A percentile compares a stretch with the other conserved stretches of the same genome.
phyloP scores from a whole-genome alignment of 2,888 invertebrate genomes.

The Nomada ferruginata region DNA sequence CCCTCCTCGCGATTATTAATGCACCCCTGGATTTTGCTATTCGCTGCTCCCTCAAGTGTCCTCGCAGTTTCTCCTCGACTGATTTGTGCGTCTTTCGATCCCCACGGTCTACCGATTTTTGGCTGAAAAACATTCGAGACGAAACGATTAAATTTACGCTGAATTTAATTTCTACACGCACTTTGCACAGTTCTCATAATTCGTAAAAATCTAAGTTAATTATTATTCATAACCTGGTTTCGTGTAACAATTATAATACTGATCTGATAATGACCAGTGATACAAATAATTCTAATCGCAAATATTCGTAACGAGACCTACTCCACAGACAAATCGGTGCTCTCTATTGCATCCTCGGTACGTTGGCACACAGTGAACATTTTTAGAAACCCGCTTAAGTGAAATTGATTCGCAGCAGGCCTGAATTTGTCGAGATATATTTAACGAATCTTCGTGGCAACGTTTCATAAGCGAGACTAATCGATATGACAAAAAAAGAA shows the following conservation, averaged over 20 bases:
- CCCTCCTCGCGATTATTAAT: conserved; percentile 62
- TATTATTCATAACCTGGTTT: conserved; percentile 10
- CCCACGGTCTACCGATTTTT: conserved; percentile 30
- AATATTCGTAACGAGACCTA: not conserved
- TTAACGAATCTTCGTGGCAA: not conserved
- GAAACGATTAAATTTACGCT: too few relatives aligned
- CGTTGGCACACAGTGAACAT: conserved; percentile 15
- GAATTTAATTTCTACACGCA: too few relatives aligned
- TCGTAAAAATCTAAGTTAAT: too few relatives aligned
- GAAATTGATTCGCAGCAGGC: not conserved
- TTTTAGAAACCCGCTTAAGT: not conserved
- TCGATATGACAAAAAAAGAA: conserved; percentile 23
- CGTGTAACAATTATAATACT: not conserved
- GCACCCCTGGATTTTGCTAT: conserved; percentile 51
- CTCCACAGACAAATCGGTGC: not conserved
- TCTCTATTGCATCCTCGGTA: not conserved
- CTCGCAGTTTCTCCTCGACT: conserved; percentile 33
- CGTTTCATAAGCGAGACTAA: not conserved
- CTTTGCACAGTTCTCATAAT: too few relatives aligned
- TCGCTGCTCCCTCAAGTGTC: conserved; percentile 48
- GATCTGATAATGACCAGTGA: too few relatives aligned
- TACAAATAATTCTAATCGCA: too few relatives aligned
- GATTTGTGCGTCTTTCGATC: conserved; percentile 27
- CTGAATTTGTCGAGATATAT: conserved; percentile 9
- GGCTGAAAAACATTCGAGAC: conserved; percentile 23